Base-by-base conservation (phyloP, 2,113 vertebrate genomes). In the Oncorhynchus clarkii region DNA sequence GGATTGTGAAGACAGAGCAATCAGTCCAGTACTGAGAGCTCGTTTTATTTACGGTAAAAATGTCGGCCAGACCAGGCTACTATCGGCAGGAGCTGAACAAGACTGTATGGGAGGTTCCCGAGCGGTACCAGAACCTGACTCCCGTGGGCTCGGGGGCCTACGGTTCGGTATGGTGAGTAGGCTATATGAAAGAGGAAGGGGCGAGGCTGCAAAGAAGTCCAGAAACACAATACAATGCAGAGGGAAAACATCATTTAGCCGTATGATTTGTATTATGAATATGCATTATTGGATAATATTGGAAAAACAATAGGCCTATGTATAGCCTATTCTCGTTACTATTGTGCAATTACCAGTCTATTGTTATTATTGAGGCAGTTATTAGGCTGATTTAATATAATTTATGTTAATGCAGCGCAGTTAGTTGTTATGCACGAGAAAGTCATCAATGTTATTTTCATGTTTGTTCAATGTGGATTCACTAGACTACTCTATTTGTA, bases 81-180 rank as follows among this genome's bases (percentile, higher is more conserved):
- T 99, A 98, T 84, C 93, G 95, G 45, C 97, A 99, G 91, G 97
- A 99, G 94, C 94, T 99, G 70, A 99, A 98, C 90, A 98, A 98
- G 89, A 99, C 96, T 0, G 93, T 97, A 80, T 98, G 97, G 97
- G 97, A 99, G 93, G 97, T 97, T 82, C 96, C 97, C 39, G 96
- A 96, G 81, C 94, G 97, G 20, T 99, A 98, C 90, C 96, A 97
- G 94, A 98, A 96, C 91, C 95, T 99, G 76, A 96, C 96, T 73
- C 96, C 97, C 16, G 97, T 98, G 84, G 97, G 97, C 70, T 99
- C 97, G 20, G 97, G 97, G 77, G 97, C 97, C 78, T 99, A 98
- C 80, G 97, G 97, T 78, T 98, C 97, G 0, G 97, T 98, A 66
- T 99, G 97, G 97, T 98, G 91, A 97, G 86, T 27, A 54, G 59